Conservation (phyloP, 1,140 invertebrate genomes). For the Amphibalanus amphitrite region DNA sequence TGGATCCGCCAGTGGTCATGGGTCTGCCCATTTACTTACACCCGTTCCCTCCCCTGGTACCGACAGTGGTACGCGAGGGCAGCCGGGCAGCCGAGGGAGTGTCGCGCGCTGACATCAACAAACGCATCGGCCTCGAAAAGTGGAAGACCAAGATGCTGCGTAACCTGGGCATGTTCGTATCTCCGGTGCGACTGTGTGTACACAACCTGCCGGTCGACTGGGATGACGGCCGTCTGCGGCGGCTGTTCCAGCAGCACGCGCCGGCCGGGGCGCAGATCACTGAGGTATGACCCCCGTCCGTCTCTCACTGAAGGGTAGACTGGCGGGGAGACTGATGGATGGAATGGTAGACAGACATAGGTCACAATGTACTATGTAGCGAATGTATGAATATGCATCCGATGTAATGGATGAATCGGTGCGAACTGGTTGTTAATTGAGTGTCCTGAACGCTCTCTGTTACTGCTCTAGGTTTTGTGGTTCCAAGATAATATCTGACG, state of each 20-base stretch:
- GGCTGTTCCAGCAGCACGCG: slow-evolving; percentile 43
- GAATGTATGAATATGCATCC: slow-evolving; percentile 8
- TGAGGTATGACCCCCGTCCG: slow-evolving; percentile 37
- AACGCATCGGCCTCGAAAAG: slow-evolving; percentile 58
- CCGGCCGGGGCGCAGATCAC: slow-evolving; percentile 40
- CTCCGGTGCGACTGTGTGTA: slow-evolving; percentile 61
- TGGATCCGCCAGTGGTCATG: too few relatives aligned
- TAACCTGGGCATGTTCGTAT: slow-evolving; percentile 83
- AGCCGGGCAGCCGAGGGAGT: slow-evolving; percentile 64
- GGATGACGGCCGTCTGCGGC: slow-evolving; percentile 48
- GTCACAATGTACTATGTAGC: slow-evolving; percentile 7
- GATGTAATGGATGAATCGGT: background rate
- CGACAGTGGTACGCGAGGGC: slow-evolving; percentile 22
- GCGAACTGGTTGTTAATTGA: background rate
- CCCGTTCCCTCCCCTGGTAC: too few relatives aligned
- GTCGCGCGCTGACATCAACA: slow-evolving; percentile 62
- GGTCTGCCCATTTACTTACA: too few relatives aligned
- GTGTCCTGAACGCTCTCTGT: background rate
- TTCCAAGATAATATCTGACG: background rate
- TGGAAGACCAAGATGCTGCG: slow-evolving; percentile 75
- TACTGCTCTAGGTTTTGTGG: background rate
- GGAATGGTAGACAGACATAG: slow-evolving; percentile 9
- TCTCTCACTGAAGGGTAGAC: slow-evolving; percentile 21
- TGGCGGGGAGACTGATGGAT: too few relatives aligned
- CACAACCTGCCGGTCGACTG: slow-evolving; percentile 64